Conservation (phyloP, 2,797 vertebrate species). For the Ambastaia sidthimunki region DNA sequence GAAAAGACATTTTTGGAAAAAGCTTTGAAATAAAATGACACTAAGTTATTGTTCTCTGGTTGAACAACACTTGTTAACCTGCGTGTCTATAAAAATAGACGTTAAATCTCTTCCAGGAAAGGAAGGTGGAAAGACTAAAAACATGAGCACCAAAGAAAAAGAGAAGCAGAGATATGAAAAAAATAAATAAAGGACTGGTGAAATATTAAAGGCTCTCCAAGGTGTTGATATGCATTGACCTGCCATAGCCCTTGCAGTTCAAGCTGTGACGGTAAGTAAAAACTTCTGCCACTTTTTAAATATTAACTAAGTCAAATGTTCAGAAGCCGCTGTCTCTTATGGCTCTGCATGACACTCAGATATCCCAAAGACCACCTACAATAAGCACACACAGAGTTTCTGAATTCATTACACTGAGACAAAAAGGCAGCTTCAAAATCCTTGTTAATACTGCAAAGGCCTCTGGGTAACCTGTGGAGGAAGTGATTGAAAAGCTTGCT, state of each 20-base stretch:
- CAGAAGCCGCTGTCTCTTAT: slow-evolving; percentile 44
- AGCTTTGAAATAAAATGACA: slow-evolving; percentile 7
- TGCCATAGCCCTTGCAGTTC: slow-evolving; percentile 68
- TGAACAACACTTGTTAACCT: background rate
- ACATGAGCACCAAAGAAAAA: slow-evolving; percentile 44
- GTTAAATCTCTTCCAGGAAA: slow-evolving; percentile 17
- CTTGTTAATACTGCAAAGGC: slow-evolving; percentile 27
- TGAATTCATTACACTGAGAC: slow-evolving; percentile 6
- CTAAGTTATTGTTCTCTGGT: slow-evolving; percentile 2
- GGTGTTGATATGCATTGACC: slow-evolving; percentile 67
- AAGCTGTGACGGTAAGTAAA: slow-evolving; percentile 67
- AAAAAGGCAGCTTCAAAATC: background rate
- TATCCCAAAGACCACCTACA: slow-evolving; percentile 15
- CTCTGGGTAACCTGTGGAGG: slow-evolving; percentile 26
- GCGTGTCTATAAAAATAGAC: background rate
- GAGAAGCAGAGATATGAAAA: slow-evolving; percentile 52
- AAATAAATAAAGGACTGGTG: slow-evolving; percentile 63
- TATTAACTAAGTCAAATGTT: slow-evolving; percentile 73
- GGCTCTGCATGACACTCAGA: background rate
- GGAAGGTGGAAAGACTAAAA: background rate
- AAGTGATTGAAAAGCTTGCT: slow-evolving; percentile 14
- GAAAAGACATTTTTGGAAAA: slow-evolving; percentile 15
- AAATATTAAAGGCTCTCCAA: slow-evolving; percentile 70
- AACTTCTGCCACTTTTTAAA: slow-evolving; percentile 67
- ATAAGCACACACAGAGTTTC: background rate